A percentile compares a stretch with the other conserved stretches of the same genome.
Conservation (phyloP, 2,113 vertebrate species). For the Gracilinanus agilis region DNA sequence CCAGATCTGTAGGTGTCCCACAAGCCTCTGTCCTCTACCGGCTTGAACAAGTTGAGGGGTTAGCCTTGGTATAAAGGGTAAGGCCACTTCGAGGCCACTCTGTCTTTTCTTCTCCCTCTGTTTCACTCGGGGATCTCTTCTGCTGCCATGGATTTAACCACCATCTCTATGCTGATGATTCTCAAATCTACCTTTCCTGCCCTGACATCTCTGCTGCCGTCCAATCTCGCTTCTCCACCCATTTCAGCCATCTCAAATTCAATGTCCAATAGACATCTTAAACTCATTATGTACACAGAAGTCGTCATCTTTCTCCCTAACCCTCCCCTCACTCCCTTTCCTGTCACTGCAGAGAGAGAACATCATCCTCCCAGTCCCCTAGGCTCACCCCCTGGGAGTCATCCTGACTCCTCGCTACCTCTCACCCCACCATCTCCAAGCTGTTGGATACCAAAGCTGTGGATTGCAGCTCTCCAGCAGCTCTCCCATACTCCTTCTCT, state of each 20-base stretch:
- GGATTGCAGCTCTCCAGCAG: too few species aligned
- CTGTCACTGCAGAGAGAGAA: neutral
- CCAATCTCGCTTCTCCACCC: neutral
- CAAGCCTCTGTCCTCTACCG: too few species aligned
- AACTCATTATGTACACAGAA: neutral
- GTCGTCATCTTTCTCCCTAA: neutral
- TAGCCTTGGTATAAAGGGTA: too few species aligned
- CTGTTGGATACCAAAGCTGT: too few species aligned
- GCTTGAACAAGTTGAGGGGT: too few species aligned
- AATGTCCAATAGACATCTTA: neutral
- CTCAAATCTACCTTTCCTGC: too few species aligned
- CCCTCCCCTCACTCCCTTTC: neutral
- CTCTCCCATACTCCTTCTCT: neutral
- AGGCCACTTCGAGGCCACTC: too few species aligned
- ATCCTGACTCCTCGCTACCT: neutral
- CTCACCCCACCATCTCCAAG: neutral
- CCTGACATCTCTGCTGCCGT: neutral
- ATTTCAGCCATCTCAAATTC: neutral
- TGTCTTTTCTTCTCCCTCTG: neutral
- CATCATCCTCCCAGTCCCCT: neutral
- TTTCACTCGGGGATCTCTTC: neutral
- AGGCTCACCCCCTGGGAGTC: neutral
- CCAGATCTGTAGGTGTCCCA: neutral
- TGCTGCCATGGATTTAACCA: neutral
- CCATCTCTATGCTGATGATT: neutral